Evolutionary conservation across 2,888 invertebrate genomes (phyloP), one percentile per base, ranked within the genome.

Genomic region (Unio delphinus): DNA sequence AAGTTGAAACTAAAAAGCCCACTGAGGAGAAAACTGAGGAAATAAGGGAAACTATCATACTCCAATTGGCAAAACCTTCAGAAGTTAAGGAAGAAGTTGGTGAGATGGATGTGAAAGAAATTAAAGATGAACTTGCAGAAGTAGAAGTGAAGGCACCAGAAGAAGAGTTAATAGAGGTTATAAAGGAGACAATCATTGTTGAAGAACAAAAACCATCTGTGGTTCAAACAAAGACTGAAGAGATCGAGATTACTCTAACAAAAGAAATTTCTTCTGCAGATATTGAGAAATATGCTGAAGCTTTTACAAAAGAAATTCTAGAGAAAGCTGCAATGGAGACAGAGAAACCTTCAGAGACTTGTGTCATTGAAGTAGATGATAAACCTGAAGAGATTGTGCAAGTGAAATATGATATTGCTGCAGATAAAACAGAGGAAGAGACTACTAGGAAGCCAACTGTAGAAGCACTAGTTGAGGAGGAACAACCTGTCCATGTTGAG

Each of bases 21-120:
- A 70, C 72, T 61, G 78, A 79, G n/a, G 83, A 81, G 61, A 64
- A 72, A 34, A 59, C 64, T 20, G 76, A 76, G 64, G 69, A 72
- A 34, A 69, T 69, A 60, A 69, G 69, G 34, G 78, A 79, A 20
- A 73, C 78, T 23, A 72, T 78, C 55, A 67, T 66, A 11, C 61
- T 75, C 28, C 72, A 75, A 55, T 70, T 70, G 26, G 76, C 65
- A 60, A 70, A 80, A 60, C 72, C 72, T n/a, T 56, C 70, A 60
- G 71, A 76, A 61, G 64, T 55, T 55, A 60, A 68, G 56, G 68
- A 72, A 26, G 75, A 75, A 64, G 67, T 71, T 34, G 69, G 70
- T 11, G 72, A 69, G 23, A 76, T 26, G 5, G 64, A 64, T 17
- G 66, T 78, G 64, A 74, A 74, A 56, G 72, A 73, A 58, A 60